These are phyloP conservation scores for Philereme transversata DNA, from an alignment of 2,888 invertebrate species.

Conservation along the genomic window DNA sequence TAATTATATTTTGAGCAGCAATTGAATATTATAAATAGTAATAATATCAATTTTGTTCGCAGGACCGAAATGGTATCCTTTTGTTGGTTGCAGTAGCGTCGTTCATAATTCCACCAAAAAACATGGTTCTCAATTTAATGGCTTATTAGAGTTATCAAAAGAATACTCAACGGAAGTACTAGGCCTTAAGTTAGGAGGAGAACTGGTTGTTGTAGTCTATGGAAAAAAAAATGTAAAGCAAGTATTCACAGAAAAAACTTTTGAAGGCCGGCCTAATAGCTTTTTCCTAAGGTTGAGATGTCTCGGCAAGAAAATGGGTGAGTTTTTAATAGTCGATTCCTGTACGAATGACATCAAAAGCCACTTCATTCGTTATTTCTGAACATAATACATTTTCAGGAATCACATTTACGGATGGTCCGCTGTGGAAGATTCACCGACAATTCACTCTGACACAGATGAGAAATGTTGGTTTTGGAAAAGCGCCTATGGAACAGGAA, in stretches of 20 bases:
- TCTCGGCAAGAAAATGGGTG: conserved; percentile 87
- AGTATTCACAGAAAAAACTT: conserved; percentile 85
- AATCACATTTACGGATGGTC: conserved; percentile 88
- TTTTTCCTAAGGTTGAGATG: conserved; percentile 87
- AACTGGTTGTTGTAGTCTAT: conserved; percentile 85
- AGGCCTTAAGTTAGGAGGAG: conserved; percentile 86
- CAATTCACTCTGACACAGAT: conserved; percentile 87
- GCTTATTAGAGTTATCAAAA: conserved; percentile 82
- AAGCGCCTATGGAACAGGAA: conserved; percentile 83
- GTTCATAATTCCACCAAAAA: conserved; percentile 53
- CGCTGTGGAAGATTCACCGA: conserved; percentile 86
- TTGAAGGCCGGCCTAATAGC: conserved; percentile 88
- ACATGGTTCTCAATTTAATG: conserved; percentile 82
- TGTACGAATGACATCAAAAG: too few species aligned
- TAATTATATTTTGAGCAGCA: too few species aligned
- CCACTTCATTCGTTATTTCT: background rate
- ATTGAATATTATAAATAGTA: too few species aligned
- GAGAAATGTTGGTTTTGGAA: conserved; percentile 86
- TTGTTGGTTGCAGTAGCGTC: conserved; percentile 61
- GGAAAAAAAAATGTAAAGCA: conserved; percentile 85
- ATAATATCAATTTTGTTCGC: conserved; percentile 37
- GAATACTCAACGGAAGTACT: conserved; percentile 85
- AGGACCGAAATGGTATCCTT: conserved; percentile 76
- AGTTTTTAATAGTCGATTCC: conserved; percentile 24
- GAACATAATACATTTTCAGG: conserved; percentile 65